Evolutionary conservation across 1,140 invertebrate species (phyloP).

Genomic region (Bombus haemorrhoidalis): DNA sequence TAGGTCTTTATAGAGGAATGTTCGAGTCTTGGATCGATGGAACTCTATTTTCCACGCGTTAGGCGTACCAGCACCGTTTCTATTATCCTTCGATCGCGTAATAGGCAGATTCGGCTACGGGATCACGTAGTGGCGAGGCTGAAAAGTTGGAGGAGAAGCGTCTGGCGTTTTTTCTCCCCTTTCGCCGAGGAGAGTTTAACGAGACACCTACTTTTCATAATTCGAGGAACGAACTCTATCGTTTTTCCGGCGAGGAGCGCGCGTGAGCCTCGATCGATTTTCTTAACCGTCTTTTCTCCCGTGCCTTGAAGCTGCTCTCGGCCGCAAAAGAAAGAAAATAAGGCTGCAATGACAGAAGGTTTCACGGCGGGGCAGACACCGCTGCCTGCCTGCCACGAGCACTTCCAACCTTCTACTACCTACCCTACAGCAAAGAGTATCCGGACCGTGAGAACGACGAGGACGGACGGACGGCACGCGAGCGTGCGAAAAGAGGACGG

Average conservation of each 20-base stretch:
- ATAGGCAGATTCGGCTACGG: constrained; percentile 1
- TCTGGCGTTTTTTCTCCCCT: background rate
- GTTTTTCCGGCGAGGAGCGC: constrained; percentile 25
- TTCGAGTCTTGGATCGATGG: too few relatives aligned
- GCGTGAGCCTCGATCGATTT: constrained; percentile 43
- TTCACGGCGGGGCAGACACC: constrained; percentile 38
- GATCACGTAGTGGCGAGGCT: constrained; percentile 2
- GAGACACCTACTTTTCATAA: constrained; percentile 48
- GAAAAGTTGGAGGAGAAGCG: background rate
- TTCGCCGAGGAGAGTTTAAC: constrained; percentile 24
- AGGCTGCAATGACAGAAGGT: constrained; percentile 57
- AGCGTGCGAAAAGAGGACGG: background rate
- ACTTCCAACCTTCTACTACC: constrained; percentile 1
- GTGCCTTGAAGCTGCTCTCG: constrained; percentile 28
- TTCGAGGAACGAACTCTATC: constrained; percentile 40
- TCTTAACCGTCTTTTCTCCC: constrained; percentile 51
- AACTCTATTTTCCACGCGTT: background rate
- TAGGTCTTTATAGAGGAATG: background rate
- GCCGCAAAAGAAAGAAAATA: constrained; percentile 55
- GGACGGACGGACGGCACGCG: background rate
- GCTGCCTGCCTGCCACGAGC: constrained; percentile 33
- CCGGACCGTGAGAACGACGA: background rate
- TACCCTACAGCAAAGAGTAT: constrained; percentile 22
- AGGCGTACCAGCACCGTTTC: background rate
- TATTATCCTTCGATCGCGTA: constrained; percentile 1